Evolutionary conservation across 2,113 vertebrate genomes (phyloP).

Genomic region (Otocyon megalotis): DNA sequence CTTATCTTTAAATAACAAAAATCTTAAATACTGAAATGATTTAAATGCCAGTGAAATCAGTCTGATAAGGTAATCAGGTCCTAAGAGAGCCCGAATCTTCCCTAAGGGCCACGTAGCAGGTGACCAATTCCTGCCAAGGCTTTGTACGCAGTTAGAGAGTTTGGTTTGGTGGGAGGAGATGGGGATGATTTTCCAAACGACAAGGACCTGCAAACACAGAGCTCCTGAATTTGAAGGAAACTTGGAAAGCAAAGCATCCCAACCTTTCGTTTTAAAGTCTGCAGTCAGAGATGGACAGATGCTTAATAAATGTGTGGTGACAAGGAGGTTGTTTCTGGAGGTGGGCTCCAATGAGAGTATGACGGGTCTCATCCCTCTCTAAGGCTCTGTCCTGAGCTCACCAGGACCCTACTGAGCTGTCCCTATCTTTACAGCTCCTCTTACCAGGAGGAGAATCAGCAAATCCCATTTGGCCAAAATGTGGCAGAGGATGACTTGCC

Average conservation of each 20-base stretch:
- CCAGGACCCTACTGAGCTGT: background rate
- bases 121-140: rapidly evolving
- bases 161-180: background rate
- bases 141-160: background rate
- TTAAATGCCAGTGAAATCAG: background rate
- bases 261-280: background rate
- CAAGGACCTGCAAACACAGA: background rate
- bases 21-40: background rate
- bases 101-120: background rate
- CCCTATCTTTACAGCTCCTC: background rate
- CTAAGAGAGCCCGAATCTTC: background rate
- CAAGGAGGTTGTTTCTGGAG: too few species aligned
- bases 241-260: background rate
- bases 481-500: background rate
- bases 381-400: background rate
- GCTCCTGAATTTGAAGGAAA: background rate
- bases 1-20: slow-evolving; percentile 31
- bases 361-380: rapidly evolving
- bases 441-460: background rate
- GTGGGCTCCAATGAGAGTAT: rapidly evolving
- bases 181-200: background rate
- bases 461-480: background rate
- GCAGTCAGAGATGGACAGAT: background rate
- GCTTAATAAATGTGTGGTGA: rapidly evolving
- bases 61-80: background rate